phyloP scores from a whole-genome alignment of 92 coral and sea anemone genomes.

The Epizoanthus scotinus region DNA sequence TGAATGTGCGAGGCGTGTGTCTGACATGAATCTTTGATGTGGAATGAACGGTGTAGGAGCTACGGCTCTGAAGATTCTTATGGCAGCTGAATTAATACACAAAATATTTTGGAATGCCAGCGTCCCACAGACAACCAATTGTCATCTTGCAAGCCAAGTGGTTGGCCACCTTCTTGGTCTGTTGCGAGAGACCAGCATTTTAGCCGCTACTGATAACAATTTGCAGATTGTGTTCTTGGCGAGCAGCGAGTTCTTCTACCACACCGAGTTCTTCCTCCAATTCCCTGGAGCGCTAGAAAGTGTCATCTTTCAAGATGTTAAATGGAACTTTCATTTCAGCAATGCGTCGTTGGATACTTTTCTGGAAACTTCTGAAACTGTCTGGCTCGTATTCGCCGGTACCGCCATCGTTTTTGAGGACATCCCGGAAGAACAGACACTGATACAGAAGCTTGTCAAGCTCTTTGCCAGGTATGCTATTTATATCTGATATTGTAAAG shows the following conservation, averaged over 20 bases:
- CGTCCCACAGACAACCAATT: not conserved
- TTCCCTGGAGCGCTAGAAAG: slow-evolving; percentile 38
- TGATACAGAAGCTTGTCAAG: too few relatives aligned
- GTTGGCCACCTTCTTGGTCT: too few relatives aligned
- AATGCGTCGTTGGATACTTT: slow-evolving; percentile 44
- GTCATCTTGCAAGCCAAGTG: not conserved
- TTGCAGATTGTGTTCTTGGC: not conserved
- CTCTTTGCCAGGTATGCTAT: too few relatives aligned
- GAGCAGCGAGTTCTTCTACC: not conserved
- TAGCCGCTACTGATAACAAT: not conserved
- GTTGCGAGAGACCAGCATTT: not conserved
- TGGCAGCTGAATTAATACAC: too few relatives aligned
- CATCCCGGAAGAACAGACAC: slow-evolving; percentile 34
- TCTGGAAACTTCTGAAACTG: slow-evolving; percentile 36
- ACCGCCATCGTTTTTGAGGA: slow-evolving; percentile 38
- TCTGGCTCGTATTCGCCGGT: slow-evolving; percentile 60
- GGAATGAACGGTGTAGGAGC: not conserved
- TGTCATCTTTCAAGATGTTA: slow-evolving; percentile 47
- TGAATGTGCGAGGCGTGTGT: too few relatives aligned
- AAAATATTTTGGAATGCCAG: not conserved
- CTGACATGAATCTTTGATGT: not conserved
- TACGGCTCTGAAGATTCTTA: too few relatives aligned
- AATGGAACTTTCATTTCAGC: not conserved
- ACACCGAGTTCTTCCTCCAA: not conserved
- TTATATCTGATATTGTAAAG: too few relatives aligned